phyloP scores from a whole-genome alignment of 2,888 invertebrate species.

The Troides aeacus region DNA sequence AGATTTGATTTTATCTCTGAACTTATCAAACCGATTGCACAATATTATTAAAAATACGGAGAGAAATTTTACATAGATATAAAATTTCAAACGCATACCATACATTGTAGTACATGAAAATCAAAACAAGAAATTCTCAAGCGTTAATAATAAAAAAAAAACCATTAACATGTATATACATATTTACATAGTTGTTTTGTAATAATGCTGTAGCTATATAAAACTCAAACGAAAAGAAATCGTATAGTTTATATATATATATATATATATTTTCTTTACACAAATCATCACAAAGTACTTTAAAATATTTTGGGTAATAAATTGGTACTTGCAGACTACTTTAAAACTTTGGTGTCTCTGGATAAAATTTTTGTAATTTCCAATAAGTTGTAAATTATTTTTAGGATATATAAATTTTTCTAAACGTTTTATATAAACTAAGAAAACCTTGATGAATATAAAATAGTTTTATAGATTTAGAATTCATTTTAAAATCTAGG shows the following conservation, averaged over 20 bases:
- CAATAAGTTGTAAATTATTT: slow-evolving; percentile 15
- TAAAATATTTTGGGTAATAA: slow-evolving; percentile 4
- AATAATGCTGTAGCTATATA: slow-evolving; percentile 49
- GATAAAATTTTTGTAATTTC: not conserved
- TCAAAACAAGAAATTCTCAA: slow-evolving; percentile 52
- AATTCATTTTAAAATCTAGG: not conserved
- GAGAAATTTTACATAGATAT: not conserved
- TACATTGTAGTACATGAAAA: slow-evolving; percentile 42
- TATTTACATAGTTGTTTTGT: slow-evolving; percentile 70
- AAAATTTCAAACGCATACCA: slow-evolving; percentile 3
- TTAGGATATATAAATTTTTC: slow-evolving; percentile 39
- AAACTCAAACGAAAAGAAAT: slow-evolving; percentile 47
- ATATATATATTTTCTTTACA: slow-evolving; percentile 3
- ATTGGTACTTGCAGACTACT: not conserved
- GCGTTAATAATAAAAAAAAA: slow-evolving; percentile 58
- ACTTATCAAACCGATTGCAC: not conserved
- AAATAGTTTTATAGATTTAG: slow-evolving; percentile 33
- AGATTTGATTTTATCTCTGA: not conserved
- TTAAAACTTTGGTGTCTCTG: not conserved
- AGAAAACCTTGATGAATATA: slow-evolving; percentile 20
- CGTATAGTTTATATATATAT: slow-evolving; percentile 36
- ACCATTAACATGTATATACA: slow-evolving; percentile 75
- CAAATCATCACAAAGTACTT: slow-evolving; percentile 7
- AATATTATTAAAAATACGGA: not conserved
- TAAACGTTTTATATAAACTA: slow-evolving; percentile 6